A percentile compares a stretch with the other conserved stretches of the same genome.
These are phyloP conservation scores for Drosophila pullipes DNA, from an alignment of 2,888 invertebrate species.

Conservation along the genomic window DNA sequence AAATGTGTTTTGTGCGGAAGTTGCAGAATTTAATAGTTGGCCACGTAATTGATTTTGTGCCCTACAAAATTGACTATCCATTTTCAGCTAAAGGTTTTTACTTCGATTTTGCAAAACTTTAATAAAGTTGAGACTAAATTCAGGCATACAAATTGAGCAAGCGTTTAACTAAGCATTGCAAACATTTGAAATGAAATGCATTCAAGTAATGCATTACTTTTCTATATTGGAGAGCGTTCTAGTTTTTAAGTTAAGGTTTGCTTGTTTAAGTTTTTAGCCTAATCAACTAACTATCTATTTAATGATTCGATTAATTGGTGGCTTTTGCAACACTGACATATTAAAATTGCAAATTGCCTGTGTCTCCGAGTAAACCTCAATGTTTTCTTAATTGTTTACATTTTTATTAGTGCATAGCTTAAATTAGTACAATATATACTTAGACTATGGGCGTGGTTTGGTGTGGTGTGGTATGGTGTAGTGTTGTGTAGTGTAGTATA, in stretches of 20 bases:
- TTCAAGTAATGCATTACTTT: neutral
- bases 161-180: neutral
- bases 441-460: constrained; percentile 31
- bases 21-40: constrained; percentile 18
- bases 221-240: neutral
- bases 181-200: neutral
- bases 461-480: neutral
- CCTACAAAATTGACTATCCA: neutral
- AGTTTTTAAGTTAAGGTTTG: neutral
- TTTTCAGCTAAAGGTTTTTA: neutral
- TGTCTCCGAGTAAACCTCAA: constrained; percentile 22
- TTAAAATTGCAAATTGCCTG: no score
- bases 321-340: neutral
- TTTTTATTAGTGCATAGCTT: constrained; percentile 71
- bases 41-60: constrained; percentile 10
- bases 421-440: constrained; percentile 71
- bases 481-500: neutral
- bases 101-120: neutral
- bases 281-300: neutral
- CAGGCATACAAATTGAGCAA: neutral
- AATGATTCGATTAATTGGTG: neutral
- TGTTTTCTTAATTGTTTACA: constrained; percentile 58
- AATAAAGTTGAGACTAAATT: neutral
- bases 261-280: neutral
- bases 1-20: constrained; percentile 11